A percentile compares a stretch with the other conserved stretches of the same genome.
These are phyloP conservation scores for Brachionus koreanus DNA, from an alignment of 1,140 invertebrate species.

Conservation along the genomic window DNA sequence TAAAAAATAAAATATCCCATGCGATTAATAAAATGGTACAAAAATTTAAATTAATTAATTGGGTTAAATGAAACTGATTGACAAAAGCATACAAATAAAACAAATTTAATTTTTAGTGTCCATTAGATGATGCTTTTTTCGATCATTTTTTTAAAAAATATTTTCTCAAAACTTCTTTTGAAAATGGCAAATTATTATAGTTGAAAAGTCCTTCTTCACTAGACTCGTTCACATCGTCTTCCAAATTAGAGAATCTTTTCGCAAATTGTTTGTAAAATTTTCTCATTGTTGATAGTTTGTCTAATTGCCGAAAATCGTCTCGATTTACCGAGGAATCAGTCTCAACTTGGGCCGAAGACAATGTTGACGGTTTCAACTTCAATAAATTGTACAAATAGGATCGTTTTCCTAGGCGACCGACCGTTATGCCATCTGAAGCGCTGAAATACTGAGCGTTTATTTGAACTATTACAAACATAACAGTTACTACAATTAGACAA, in stretches of 20 bases:
- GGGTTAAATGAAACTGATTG: not conserved
- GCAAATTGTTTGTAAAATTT: conserved; percentile 5
- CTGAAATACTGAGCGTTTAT: conserved; percentile 39
- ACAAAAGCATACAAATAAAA: conserved; percentile 21
- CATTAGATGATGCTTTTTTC: not conserved
- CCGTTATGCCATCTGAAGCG: conserved; percentile 23
- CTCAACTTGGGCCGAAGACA: not conserved
- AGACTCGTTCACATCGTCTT: not conserved
- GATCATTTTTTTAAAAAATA: not conserved
- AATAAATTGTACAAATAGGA: conserved; percentile 33
- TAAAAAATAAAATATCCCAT: not conserved
- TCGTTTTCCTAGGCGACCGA: conserved; percentile 27
- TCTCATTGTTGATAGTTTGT: conserved; percentile 16
- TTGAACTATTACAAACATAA: not conserved
- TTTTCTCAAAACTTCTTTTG: not conserved
- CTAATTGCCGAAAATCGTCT: not conserved
- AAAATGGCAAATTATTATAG: not conserved
- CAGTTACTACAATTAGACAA: not conserved
- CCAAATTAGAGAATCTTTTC: not conserved
- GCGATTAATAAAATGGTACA: not conserved
- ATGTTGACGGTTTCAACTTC: not conserved
- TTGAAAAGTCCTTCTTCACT: not conserved
- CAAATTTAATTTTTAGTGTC: not conserved
- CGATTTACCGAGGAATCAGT: not conserved
- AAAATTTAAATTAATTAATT: not conserved